Base-by-base conservation (phyloP, 2,888 invertebrate genomes). In the Helobdella robusta region DNA sequence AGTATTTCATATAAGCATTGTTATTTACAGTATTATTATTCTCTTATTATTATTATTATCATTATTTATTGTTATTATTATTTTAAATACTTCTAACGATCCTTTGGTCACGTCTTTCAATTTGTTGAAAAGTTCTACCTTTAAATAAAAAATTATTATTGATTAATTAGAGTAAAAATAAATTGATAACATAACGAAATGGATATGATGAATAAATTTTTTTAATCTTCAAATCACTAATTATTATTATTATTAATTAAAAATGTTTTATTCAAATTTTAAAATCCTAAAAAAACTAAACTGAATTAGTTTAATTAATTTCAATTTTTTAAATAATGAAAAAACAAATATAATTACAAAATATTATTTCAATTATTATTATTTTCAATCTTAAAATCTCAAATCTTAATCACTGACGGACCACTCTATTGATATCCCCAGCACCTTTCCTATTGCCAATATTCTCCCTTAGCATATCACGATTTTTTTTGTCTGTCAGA, bases 391-490 rank as follows among this genome's bases (percentile, higher is more conserved):
- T 32, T 28, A 46, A 25, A 48, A 46, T 32, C 30, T 25, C 30
- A 28, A 48, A n/a, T 50, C 32, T 40, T 20, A 35, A 20, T 25
- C 20, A 6, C 35, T n/a, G 6, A 69, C 72, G 52, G 64, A 75
- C 67, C 30, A 87, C 84, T 72, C 81, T 77, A 59, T 83, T 77
- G 65, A 89, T 84, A 77, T 88, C 80, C n/a, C 75, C 75, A n/a
- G 85, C 77, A 35, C 86, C 85, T 81, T 88, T 88, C 68, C 89
- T 82, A 61, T 79, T 80, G 34, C 74, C 73, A 61, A 89, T 86
- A 75, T 89, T 88, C 36, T 83, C 75, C 69, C 81, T 77, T 68
- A 89, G 86, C 74, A 82, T 80, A n/a, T 79, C 70, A n/a, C 79
- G 73, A 78, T 87, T 86, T 40, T 77, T 75, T 15, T 80, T 77